Base-by-base conservation (phyloP, 2,797 vertebrate species). In the Falco rusticolus region DNA sequence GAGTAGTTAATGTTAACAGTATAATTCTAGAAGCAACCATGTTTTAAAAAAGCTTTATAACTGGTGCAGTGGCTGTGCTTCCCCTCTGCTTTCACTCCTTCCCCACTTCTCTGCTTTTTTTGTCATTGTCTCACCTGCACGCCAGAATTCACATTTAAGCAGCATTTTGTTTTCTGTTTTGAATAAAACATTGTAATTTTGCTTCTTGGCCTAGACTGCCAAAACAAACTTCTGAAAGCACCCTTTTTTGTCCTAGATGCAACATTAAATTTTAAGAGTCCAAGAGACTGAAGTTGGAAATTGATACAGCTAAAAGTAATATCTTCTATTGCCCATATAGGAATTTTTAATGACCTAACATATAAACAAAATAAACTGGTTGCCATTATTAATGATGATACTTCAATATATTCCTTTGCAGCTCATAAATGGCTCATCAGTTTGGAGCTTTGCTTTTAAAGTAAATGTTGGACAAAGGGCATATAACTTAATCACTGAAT, bases 1-100 rank as follows among this genome's bases (percentile, higher is more conserved):
- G 97, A 97, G 98, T 98, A 98, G 98, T 98, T 98, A 98, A 98
- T 93, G 97, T 97, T 98, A 98, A 98, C 97, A 95, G 97, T 97
- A 97, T 98, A 98, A 97, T 98, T 98, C 97, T 96, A 96, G 95
- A 97, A 95, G 96, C 97, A 98, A 96, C 97, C 90, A 82, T 97
- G 97, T 98, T 98, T 98, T 97, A 97, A 97, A 97, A 97, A 97
- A 71, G 81, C 93, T 97, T 98, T 97, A 82, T 89, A 95, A 96
- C 63, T 15, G 29, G 69, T 45, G 45, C 16, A 4, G 68, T 79
- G 92, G 78, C 64, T 66, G 39, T 54, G 87, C 57, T 94, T 94
- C 78, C 82, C 91, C 34, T 94, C 63, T 66, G 63, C 31, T 87
- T 95, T 92, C 37, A 16, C 77, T 77, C 57, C 72, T 87, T 89